These are phyloP conservation scores for Hoplodrina blanda DNA, from an alignment of 2,888 invertebrate genomes.

Conservation along the genomic window DNA sequence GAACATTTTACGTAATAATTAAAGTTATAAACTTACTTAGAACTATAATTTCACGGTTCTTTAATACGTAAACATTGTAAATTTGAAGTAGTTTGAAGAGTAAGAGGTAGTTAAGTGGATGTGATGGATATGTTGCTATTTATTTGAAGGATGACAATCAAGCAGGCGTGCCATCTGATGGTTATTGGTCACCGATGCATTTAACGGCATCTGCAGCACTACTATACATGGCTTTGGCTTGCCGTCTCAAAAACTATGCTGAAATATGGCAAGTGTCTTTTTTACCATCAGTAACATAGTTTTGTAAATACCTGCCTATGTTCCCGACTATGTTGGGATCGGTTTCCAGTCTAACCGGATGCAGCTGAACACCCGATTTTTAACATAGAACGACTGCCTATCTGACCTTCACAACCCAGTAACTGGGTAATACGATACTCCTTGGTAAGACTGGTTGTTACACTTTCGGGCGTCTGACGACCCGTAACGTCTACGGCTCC, in stretches of 20 bases:
- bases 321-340: too few species aligned
- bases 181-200: not conserved
- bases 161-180: not conserved
- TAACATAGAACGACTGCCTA: too few species aligned
- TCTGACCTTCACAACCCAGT: too few species aligned
- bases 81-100: not conserved
- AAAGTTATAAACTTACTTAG: slow-evolving; percentile 34
- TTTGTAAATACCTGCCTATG: too few species aligned
- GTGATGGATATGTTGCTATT: not conserved
- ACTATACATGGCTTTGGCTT: not conserved
- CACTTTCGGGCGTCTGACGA: too few species aligned
- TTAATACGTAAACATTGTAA: slow-evolving; percentile 7
- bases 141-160: not conserved
- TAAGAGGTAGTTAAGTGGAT: not conserved
- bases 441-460: too few species aligned
- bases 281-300: too few species aligned
- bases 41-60: slow-evolving; percentile 28
- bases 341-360: too few species aligned
- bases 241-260: not conserved
- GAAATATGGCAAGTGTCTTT: not conserved
- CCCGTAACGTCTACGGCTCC: too few species aligned
- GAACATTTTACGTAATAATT: slow-evolving; percentile 43
- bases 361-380: too few species aligned
- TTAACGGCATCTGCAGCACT: not conserved
- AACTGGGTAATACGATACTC: too few species aligned